phyloP scores from a whole-genome alignment of 1,140 invertebrate genomes.

The Diuraphis noxia region DNA sequence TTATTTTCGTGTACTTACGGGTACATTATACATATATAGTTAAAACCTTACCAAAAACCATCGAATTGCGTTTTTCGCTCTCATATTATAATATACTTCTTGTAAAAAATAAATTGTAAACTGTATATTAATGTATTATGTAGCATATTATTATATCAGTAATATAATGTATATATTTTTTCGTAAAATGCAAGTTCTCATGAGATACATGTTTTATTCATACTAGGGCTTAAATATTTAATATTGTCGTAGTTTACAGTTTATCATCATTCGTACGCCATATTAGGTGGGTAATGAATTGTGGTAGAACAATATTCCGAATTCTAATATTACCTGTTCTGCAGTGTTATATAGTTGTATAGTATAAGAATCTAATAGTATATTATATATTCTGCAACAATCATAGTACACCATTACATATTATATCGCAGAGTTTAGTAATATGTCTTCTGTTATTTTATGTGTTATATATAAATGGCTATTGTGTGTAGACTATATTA shows the following conservation, averaged over 20 bases:
- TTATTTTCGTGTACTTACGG: neutral
- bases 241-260: neutral
- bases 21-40: neutral
- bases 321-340: neutral
- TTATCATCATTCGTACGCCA: neutral
- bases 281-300: neutral
- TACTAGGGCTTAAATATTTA: neutral
- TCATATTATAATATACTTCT: neutral
- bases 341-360: neutral
- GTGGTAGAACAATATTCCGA: neutral
- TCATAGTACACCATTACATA: neutral
- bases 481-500: neutral
- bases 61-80: neutral
- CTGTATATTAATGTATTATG: neutral
- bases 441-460: neutral
- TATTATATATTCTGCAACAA: neutral
- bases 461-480: neutral
- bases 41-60: neutral
- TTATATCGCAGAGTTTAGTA: neutral
- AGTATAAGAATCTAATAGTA: neutral
- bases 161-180: neutral
- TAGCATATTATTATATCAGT: neutral
- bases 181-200: neutral
- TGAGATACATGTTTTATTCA: neutral
- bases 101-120: neutral